Conservation (phyloP, 2,113 vertebrate species). For the Salvelinus alpinus region DNA sequence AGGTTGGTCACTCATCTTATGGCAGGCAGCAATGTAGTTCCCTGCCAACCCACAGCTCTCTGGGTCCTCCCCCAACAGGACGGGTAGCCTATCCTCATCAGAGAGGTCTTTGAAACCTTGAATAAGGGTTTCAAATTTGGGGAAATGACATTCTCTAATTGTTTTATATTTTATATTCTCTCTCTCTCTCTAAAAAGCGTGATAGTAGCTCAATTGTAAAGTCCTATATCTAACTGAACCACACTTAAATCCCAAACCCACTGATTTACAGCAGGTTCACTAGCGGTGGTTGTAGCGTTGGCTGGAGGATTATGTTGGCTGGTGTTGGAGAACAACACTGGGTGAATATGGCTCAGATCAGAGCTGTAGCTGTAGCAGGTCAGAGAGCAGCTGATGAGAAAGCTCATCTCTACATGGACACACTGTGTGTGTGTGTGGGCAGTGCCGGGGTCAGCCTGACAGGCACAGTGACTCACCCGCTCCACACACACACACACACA, state of each 20-base stretch:
- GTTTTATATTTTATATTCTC: no score
- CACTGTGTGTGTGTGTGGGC: constrained; percentile 53
- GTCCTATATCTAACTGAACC: no score
- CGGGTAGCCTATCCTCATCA: no score
- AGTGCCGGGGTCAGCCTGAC: constrained; percentile 52
- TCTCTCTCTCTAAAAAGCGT: no score
- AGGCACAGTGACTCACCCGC: constrained; percentile 60
- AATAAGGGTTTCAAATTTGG: no score
- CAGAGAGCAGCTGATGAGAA: constrained; percentile 59
- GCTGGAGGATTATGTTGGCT: constrained; percentile 12
- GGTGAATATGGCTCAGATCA: constrained; percentile 60
- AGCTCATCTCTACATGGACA: constrained; percentile 8
- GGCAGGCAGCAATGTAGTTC: no score
- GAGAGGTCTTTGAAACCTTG: no score
- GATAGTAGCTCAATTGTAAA: no score
- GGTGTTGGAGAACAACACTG: constrained; percentile 36
- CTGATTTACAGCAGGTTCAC: neutral
- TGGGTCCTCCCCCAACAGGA: no score
- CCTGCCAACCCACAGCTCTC: no score
- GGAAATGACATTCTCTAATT: no score
- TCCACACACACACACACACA: constrained; percentile 19
- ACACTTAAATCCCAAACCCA: neutral
- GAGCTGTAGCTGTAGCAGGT: constrained; percentile 41
- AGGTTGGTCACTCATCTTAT: no score
- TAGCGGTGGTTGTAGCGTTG: constrained; percentile 27